Percentiles rank a stretch among this genome's conserved stretches.
Conservation (phyloP, 2,888 invertebrate genomes). For the Oxystoma pomonae region DNA sequence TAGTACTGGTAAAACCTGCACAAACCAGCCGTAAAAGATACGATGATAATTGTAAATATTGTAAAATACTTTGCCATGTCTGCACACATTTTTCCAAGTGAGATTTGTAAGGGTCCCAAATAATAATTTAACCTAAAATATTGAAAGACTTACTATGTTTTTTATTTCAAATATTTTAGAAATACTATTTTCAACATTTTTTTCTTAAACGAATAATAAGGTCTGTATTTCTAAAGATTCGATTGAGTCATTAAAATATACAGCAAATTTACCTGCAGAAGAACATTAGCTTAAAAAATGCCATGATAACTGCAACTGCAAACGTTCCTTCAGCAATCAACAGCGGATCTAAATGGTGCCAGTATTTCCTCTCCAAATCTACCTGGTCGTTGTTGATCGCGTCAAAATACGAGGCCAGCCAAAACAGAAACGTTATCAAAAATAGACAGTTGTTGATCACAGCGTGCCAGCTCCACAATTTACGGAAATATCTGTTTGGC, state of each 20-base stretch:
- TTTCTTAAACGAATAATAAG: no score
- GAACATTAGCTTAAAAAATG: conserved; percentile 60
- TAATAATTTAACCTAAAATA: conserved; percentile 58
- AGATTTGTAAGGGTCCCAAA: conserved; percentile 63
- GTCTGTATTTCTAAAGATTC: no score
- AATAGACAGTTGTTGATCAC: conserved; percentile 57
- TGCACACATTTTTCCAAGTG: conserved; percentile 64
- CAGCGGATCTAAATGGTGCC: conserved; percentile 61
- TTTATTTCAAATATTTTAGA: no score
- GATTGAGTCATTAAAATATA: no score
- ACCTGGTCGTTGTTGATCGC: conserved; percentile 47
- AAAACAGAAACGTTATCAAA: conserved; percentile 57
- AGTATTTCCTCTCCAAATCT: conserved; percentile 59
- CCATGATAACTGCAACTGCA: conserved; percentile 62
- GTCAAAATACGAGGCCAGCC: conserved; percentile 57
- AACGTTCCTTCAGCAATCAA: conserved; percentile 63
- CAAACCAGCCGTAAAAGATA: conserved; percentile 59
- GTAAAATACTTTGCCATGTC: conserved; percentile 61
- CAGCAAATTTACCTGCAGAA: no score
- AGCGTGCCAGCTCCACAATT: conserved; percentile 62
- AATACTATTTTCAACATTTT: no score
- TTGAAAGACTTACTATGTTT: no score
- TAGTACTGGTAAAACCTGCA: conserved; percentile 63
- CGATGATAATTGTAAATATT: conserved; percentile 57
- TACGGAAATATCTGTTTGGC: conserved; percentile 53